A percentile compares a stretch with the other conserved stretches of the same genome.
Conservation (phyloP, 2,888 invertebrate genomes). For the Arenicola marina region DNA sequence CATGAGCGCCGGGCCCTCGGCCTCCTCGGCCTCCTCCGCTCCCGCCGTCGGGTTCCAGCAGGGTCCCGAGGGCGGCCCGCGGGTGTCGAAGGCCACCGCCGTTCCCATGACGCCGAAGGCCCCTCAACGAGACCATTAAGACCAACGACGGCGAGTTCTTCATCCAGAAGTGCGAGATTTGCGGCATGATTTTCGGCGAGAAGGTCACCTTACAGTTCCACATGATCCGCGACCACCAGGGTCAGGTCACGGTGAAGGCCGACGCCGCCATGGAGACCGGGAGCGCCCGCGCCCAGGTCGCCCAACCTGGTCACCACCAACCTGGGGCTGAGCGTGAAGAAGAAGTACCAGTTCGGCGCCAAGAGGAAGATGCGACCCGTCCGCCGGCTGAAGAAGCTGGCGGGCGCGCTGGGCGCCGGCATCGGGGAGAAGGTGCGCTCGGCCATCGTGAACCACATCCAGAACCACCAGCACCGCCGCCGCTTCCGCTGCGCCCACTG, state of each 20-base stretch:
- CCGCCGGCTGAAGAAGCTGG: slow-evolving; percentile 11
- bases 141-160: not conserved
- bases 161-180: slow-evolving; percentile 53
- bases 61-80: too few relatives aligned
- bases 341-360: slow-evolving; percentile 21
- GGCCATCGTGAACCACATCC: slow-evolving; percentile 33
- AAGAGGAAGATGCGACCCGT: slow-evolving; percentile 7
- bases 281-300: not conserved
- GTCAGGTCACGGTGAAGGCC: slow-evolving; percentile 40
- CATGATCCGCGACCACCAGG: slow-evolving; percentile 62
- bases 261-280: not conserved
- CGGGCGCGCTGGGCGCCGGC: slow-evolving; percentile 6
- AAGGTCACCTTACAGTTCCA: slow-evolving; percentile 62
- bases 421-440: slow-evolving; percentile 24
- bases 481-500: slow-evolving; percentile 54
- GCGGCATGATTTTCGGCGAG: slow-evolving; percentile 59
- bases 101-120: too few relatives aligned
- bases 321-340: slow-evolving; percentile 12
- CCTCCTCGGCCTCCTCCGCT: too few relatives aligned
- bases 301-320: not conserved
- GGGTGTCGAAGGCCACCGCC: too few relatives aligned
- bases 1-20: too few relatives aligned
- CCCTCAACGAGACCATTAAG: not conserved
- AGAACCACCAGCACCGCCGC: slow-evolving; percentile 57
- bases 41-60: too few relatives aligned